Evolutionary conservation across 2,888 invertebrate species (phyloP).

Genomic region (Eurois occulta): DNA sequence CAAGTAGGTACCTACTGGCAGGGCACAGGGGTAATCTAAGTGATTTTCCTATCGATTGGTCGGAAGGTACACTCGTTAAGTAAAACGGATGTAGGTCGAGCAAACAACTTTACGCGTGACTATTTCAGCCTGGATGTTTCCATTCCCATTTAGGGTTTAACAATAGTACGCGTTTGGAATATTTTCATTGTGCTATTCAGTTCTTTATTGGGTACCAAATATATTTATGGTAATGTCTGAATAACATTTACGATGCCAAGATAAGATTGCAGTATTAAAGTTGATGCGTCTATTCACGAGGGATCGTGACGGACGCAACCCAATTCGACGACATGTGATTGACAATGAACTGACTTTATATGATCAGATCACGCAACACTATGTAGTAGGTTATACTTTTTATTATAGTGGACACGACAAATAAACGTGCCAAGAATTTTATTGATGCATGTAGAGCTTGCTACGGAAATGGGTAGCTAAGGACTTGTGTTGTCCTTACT

Average conservation of each 20-base stretch:
- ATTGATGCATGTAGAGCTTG: conserved; percentile 2
- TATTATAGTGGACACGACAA: conserved; percentile 20
- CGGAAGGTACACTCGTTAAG: conserved; percentile 73
- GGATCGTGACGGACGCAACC: conserved; percentile 40
- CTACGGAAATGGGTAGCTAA: conserved; percentile 16
- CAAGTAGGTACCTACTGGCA: conserved; percentile 54
- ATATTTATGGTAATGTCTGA: conserved; percentile 26
- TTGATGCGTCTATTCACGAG: conserved; percentile 43
- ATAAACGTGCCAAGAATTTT: conserved; percentile 38
- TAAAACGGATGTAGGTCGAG: conserved; percentile 77
- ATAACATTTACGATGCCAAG: conserved; percentile 38
- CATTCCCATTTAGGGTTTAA: conserved; percentile 57
- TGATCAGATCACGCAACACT: conserved; percentile 41
- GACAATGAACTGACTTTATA: conserved; percentile 55
- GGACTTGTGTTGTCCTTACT: background rate
- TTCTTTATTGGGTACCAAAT: conserved; percentile 30
- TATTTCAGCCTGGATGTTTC: conserved; percentile 71
- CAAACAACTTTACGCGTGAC: conserved; percentile 69
- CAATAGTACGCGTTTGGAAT: conserved; percentile 43
- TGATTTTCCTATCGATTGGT: conserved; percentile 81
- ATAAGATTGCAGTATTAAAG: conserved; percentile 33
- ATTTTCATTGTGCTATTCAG: conserved; percentile 35
- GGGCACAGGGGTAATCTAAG: conserved; percentile 65
- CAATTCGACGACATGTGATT: conserved; percentile 40
- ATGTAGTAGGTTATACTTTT: conserved; percentile 19